Conservation (phyloP, 1,140 invertebrate genomes). For the Drepana arcuata region DNA sequence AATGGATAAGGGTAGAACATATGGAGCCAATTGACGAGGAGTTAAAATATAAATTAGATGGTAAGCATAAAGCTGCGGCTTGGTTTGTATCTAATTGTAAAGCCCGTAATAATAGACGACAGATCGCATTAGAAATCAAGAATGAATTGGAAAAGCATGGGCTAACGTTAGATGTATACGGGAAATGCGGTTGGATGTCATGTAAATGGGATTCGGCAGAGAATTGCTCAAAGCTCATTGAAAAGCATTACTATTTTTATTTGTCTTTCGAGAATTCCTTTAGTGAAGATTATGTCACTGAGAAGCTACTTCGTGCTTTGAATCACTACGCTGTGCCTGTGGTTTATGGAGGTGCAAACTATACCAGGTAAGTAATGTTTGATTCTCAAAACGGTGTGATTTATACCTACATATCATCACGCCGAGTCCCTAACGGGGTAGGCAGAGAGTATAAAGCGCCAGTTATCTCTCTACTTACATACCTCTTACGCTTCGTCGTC, state of each 20-base stretch:
- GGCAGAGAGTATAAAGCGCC: neutral
- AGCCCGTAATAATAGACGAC: conserved; percentile 65
- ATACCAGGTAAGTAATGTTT: conserved; percentile 15
- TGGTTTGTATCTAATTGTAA: conserved; percentile 79
- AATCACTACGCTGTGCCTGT: conserved; percentile 65
- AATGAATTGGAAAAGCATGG: conserved; percentile 58
- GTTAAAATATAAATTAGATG: conserved; percentile 35
- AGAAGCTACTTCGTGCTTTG: conserved; percentile 73
- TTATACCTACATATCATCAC: neutral
- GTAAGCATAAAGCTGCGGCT: conserved; percentile 62
- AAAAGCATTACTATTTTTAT: conserved; percentile 77
- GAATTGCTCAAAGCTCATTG: conserved; percentile 51
- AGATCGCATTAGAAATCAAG: conserved; percentile 72
- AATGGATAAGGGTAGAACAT: conserved; percentile 34
- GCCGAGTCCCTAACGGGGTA: neutral
- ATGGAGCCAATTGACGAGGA: conserved; percentile 31
- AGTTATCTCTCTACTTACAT: neutral
- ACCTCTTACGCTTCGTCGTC: too few relatives aligned
- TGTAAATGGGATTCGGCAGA: conserved; percentile 32
- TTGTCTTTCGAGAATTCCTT: conserved; percentile 79
- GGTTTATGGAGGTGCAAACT: conserved; percentile 66
- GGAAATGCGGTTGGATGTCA: conserved; percentile 70
- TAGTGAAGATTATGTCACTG: conserved; percentile 76
- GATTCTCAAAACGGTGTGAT: neutral
- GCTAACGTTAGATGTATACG: conserved; percentile 77